Evolutionary conservation across 2,797 vertebrate species (phyloP).

Genomic region (Adelosebastes latens): DNA sequence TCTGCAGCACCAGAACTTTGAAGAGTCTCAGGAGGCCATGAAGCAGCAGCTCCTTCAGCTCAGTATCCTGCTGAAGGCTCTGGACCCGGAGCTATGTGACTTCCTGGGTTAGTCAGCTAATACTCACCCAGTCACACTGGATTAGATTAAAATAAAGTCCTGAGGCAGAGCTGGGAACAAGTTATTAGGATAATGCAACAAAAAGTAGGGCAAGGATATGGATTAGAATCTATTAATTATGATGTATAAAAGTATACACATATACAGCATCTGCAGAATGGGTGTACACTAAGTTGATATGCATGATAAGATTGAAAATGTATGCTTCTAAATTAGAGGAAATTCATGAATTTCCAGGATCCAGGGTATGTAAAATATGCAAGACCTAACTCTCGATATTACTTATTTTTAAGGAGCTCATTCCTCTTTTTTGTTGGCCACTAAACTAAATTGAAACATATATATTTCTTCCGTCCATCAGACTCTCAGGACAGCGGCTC

Average conservation of each 20-base stretch:
- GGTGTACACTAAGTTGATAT: neutral
- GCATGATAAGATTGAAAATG: neutral
- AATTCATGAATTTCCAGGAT: neutral
- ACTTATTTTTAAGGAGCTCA: neutral
- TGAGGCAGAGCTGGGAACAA: neutral
- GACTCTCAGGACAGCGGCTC: constrained; percentile 94
- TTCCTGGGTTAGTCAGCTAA: constrained; percentile 85
- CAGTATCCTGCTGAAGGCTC: constrained; percentile 85
- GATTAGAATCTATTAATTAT: neutral
- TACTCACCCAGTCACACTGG: neutral
- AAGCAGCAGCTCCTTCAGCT: constrained; percentile 92
- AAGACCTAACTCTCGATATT: neutral
- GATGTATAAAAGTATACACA: neutral
- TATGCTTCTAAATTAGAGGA: neutral
- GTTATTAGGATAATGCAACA: neutral
- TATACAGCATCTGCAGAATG: neutral
- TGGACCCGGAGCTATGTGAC: constrained; percentile 91
- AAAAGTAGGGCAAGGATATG: neutral
- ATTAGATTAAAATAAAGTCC: neutral
- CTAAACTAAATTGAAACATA: neutral
- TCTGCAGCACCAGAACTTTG: constrained; percentile 91
- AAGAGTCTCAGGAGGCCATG: constrained; percentile 95
- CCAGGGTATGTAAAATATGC: neutral
- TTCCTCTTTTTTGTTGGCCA: neutral
- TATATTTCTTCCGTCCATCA: constrained; percentile 38